A percentile compares a stretch with the other conserved stretches of the same genome.
Conservation (phyloP, 2,113 vertebrate species). For the Barnardius zonarius region DNA sequence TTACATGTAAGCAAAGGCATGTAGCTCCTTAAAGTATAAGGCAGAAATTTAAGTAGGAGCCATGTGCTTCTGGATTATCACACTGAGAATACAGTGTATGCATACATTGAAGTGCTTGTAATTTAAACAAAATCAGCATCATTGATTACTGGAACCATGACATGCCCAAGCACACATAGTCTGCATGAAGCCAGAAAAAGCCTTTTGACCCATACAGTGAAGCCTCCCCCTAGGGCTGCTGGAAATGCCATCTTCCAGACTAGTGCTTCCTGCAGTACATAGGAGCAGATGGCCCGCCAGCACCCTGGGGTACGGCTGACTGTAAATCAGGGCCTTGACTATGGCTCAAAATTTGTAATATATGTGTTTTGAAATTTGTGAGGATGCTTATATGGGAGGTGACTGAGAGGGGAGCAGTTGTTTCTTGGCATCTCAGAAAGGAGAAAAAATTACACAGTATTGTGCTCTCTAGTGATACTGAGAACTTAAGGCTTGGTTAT, state of each 20-base stretch:
- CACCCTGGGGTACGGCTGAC: neutral
- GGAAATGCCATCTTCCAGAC: neutral
- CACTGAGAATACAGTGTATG: neutral
- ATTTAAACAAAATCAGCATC: neutral
- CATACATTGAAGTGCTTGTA: neutral
- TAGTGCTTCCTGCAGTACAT: neutral
- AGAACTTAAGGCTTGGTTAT: neutral
- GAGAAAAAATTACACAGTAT: neutral
- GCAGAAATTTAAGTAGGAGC: neutral
- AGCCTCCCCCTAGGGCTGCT: neutral
- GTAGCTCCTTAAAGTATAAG: neutral
- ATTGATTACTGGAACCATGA: neutral
- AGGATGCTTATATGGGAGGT: neutral
- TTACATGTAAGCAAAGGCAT: neutral
- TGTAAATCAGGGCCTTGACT: neutral
- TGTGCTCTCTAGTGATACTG: neutral
- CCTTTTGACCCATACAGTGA: neutral
- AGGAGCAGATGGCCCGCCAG: neutral
- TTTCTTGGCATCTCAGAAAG: neutral
- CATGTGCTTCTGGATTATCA: neutral
- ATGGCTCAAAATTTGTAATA: neutral
- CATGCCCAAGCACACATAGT: neutral
- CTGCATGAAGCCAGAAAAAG: neutral
- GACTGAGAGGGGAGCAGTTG: neutral
- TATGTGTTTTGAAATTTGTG: neutral